phyloP scores from a whole-genome alignment of 2,888 invertebrate species.

The Aethes cnicana region DNA sequence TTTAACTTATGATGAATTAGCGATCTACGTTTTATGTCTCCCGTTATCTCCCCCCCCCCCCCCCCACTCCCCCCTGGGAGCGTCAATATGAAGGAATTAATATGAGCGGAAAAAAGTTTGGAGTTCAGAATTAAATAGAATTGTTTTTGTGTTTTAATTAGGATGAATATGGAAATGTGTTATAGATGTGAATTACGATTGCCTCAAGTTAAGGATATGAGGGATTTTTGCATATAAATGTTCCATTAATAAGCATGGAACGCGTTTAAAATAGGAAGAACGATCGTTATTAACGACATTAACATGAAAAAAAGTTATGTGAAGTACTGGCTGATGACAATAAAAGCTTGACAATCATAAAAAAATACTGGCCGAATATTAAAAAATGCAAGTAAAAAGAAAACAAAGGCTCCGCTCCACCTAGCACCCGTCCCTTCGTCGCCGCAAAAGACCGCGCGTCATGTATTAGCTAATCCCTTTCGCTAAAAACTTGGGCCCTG shows the following conservation, averaged over 20 bases:
- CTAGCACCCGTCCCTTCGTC: slow-evolving; percentile 21
- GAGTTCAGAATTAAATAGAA: slow-evolving; percentile 30
- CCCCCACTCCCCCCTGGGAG: slow-evolving; percentile 46
- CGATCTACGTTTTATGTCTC: slow-evolving; percentile 82
- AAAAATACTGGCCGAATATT: no score
- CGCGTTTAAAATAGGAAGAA: no score
- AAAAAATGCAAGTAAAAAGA: slow-evolving; percentile 15
- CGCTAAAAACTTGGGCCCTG: slow-evolving; percentile 72
- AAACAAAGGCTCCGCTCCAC: slow-evolving; percentile 21
- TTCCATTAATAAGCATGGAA: neutral
- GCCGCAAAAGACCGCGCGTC: slow-evolving; percentile 26
- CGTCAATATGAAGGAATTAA: slow-evolving; percentile 79
- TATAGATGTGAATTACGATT: neutral
- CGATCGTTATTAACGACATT: no score
- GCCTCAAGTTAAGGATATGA: neutral
- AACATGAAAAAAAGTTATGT: no score
- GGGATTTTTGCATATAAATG: neutral
- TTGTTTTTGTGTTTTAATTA: slow-evolving; percentile 31
- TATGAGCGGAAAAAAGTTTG: slow-evolving; percentile 66
- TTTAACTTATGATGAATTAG: slow-evolving; percentile 83
- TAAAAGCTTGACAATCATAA: no score
- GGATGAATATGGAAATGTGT: slow-evolving; percentile 12
- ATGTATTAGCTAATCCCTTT: slow-evolving; percentile 66
- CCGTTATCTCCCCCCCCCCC: slow-evolving; percentile 66
- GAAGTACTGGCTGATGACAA: no score